Base-by-base conservation (phyloP, 2,797 vertebrate genomes). In the Enteromius argenteus region DNA sequence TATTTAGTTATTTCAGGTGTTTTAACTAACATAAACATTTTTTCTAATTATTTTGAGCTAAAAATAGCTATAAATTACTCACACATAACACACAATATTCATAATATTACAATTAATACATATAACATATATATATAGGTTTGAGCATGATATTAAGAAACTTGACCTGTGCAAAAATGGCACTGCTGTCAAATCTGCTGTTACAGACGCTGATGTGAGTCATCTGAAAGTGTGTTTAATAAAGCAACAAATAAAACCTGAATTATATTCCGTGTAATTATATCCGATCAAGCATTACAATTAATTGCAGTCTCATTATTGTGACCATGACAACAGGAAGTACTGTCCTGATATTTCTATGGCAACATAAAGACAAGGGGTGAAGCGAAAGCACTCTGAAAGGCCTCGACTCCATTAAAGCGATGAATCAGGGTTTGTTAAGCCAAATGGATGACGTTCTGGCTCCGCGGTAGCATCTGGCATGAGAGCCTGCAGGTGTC, bases 251-350 rank as follows among this genome's bases (percentile, higher is more conserved):
- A 58, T 75, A 58, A 58, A 58, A n/a, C 73, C 53, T 17, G 5
- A 17, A 35, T 67, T 66, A 56, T 56, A 69, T 49, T 72, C 67
- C n/a, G 21, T 84, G 79, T 90, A 90, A 92, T 92, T 91, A 68
- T 15, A 42, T 67, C 23, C 19, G 46, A 83, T 75, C 73, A 83
- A 75, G 39, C 62, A 27, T 51, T 75, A 66, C 44, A 49, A 51
- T 64, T 76, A 46, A 30, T 68, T 32, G 15, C 44, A 27, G 35
- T 53, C 0, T 19, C 53, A 71, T 89, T 88, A 92, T 60, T 89
- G 87, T 87, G 85, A 87, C 87, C 79, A 86, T 92, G 92, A 92
- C 89, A 89, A 91, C 91, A 91, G 90, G 90, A 90, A 85, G 78
- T 83, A 85, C 74, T 73, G 75, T 88, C 75, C 64, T 72, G 42